Percentiles rank a stretch among this genome's conserved stretches.
These are phyloP conservation scores for Crotalus tigris DNA, from an alignment of 2,113 vertebrate species.

Conservation along the genomic window DNA sequence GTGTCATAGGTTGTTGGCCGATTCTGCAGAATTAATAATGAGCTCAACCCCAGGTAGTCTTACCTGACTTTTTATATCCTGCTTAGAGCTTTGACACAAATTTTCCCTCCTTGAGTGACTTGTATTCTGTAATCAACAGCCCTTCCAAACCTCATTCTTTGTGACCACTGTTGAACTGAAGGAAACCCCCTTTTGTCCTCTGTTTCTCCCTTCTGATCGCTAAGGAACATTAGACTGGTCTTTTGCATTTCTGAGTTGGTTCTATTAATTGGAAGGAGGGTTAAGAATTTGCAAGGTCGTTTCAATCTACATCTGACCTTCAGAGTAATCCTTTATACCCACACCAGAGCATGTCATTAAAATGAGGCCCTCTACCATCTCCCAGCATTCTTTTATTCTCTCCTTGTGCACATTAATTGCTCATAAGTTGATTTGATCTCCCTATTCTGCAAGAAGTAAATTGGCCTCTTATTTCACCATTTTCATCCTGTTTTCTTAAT, in stretches of 20 bases:
- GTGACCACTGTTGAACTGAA: slow-evolving; percentile 25
- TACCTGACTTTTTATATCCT: slow-evolving; percentile 12
- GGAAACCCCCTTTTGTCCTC: slow-evolving; percentile 59
- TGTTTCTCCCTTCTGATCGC: slow-evolving; percentile 42
- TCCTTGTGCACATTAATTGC: slow-evolving; percentile 74
- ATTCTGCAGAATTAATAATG: slow-evolving; percentile 15
- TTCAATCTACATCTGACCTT: slow-evolving; percentile 73
- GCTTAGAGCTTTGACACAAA: background rate
- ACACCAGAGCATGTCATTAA: slow-evolving; percentile 65
- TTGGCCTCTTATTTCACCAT: slow-evolving; percentile 80
- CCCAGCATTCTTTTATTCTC: slow-evolving; percentile 67
- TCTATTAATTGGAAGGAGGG: slow-evolving; percentile 71
- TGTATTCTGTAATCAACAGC: slow-evolving; percentile 41
- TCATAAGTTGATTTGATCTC: slow-evolving; percentile 79
- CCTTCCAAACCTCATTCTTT: slow-evolving; percentile 27
- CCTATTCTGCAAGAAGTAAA: slow-evolving; percentile 72
- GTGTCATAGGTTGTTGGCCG: background rate
- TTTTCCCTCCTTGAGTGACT: slow-evolving; percentile 22
- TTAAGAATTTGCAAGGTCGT: slow-evolving; percentile 76
- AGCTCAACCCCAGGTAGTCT: background rate
- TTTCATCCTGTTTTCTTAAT: slow-evolving; percentile 79
- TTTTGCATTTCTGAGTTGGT: slow-evolving; percentile 71
- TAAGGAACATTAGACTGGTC: slow-evolving; percentile 43
- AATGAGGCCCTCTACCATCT: slow-evolving; percentile 68
- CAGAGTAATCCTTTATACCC: slow-evolving; percentile 74